Conservation (phyloP, 2,888 invertebrate species). For the Barypeithes pellucidus region DNA sequence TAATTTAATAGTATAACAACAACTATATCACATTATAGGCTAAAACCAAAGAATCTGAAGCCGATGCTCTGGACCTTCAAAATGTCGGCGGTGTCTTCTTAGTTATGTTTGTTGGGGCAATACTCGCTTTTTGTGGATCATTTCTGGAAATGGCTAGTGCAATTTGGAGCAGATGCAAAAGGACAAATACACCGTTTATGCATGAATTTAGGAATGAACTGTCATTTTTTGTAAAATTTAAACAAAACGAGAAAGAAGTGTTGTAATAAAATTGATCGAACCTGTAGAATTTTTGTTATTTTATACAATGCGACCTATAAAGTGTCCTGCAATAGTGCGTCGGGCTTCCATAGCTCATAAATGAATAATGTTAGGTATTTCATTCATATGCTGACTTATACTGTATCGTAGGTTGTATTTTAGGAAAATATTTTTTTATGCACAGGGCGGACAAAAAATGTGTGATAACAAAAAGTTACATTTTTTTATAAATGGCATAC, state of each 20-base stretch:
- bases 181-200: conserved; percentile 75
- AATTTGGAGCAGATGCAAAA: conserved; percentile 63
- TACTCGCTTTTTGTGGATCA: conserved; percentile 78
- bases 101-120: conserved; percentile 80
- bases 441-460: no score
- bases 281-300: no score
- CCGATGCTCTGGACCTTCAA: conserved; percentile 80
- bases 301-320: no score
- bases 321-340: no score
- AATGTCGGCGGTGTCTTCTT: conserved; percentile 92
- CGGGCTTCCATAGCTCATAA: no score
- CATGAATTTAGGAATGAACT: conserved; percentile 81
- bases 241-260: conserved; percentile 80
- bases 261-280: not conserved
- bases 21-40: conserved; percentile 58
- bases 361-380: no score
- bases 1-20: no score
- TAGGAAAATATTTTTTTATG: no score
- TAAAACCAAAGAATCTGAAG: conserved; percentile 70
- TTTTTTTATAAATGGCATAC: no score
- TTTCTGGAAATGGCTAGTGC: conserved; percentile 79
- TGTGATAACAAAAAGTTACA: no score
- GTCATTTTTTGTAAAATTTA: conserved; percentile 81
- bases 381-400: no score
- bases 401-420: no score